A percentile compares a stretch with the other conserved stretches of the same genome.
Evolutionary conservation across 2,888 invertebrate species (phyloP).

Genomic region (Monoplex corrugatus): DNA sequence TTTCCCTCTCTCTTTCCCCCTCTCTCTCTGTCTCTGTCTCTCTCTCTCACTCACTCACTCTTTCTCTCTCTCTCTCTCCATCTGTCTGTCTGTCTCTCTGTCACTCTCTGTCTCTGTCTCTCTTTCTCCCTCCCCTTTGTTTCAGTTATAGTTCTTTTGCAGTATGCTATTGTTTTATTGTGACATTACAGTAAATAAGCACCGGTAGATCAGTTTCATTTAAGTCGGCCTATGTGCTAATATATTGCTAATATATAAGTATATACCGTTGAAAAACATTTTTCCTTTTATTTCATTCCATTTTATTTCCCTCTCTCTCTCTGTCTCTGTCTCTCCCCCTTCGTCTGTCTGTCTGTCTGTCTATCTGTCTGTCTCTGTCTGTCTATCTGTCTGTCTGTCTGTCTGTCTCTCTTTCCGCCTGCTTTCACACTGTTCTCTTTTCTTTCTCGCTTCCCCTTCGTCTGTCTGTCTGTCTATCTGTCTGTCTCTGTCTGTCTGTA

Average conservation of each 20-base stretch:
- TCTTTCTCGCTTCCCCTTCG: constrained; percentile 28
- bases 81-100: background rate
- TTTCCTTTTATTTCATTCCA: background rate
- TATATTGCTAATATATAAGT: too few relatives aligned
- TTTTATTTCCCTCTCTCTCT: background rate
- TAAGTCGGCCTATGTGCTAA: too few relatives aligned
- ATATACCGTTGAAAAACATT: too few relatives aligned
- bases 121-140: background rate
- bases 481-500: too few relatives aligned
- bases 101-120: background rate
- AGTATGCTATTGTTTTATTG: too few relatives aligned
- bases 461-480: constrained; percentile 15
- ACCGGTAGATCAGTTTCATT: too few relatives aligned
- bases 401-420: too few relatives aligned
- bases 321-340: background rate
- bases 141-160: too few relatives aligned
- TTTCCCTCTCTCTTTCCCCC: background rate
- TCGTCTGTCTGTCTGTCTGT: constrained; percentile 51
- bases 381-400: too few relatives aligned
- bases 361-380: constrained; percentile 40
- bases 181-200: too few relatives aligned
- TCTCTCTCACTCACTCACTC: background rate
- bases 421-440: too few relatives aligned
- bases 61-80: background rate
- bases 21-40: background rate